A percentile compares a stretch with the other conserved stretches of the same genome.
phyloP scores from a whole-genome alignment of 1,140 invertebrate genomes.

The Dendrolimus punctatus region DNA sequence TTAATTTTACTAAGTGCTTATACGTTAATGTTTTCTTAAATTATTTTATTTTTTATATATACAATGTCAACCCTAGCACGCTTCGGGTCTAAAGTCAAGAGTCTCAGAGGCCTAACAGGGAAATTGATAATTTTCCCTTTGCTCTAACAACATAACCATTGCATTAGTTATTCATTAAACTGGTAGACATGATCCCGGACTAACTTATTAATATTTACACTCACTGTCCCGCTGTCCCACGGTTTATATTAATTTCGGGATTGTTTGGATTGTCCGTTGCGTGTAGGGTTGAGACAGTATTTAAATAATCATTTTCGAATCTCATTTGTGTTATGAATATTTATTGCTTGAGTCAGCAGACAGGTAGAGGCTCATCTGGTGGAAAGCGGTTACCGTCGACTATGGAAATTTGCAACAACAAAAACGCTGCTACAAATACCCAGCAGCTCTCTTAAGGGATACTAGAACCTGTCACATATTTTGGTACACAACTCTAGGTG shows the following conservation, averaged over 20 bases:
- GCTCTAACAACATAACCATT: slow-evolving; percentile 33
- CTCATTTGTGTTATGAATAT: too few species aligned
- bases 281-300: not conserved
- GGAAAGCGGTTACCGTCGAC: too few species aligned
- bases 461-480: too few species aligned
- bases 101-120: slow-evolving; percentile 18
- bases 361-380: too few species aligned
- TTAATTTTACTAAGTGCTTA: too few species aligned
- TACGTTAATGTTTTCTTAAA: too few species aligned
- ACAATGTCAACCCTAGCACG: slow-evolving; percentile 26
- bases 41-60: not conserved
- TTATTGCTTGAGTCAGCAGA: too few species aligned
- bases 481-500: too few species aligned
- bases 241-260: slow-evolving; percentile 42
- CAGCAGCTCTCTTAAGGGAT: too few species aligned
- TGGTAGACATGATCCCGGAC: slow-evolving; percentile 39
- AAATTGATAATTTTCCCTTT: slow-evolving; percentile 62
- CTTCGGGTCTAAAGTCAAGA: slow-evolving; percentile 42
- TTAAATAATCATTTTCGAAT: slow-evolving; percentile 16
- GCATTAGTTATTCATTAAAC: slow-evolving; percentile 63
- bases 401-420: too few species aligned
- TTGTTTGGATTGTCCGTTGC: slow-evolving; percentile 13
- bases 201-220: slow-evolving; percentile 52
- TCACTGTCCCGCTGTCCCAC: slow-evolving; percentile 35
- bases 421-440: too few species aligned